These are phyloP conservation scores for Esperia sulphurella DNA, from an alignment of 2,888 invertebrate genomes.

Conservation along the genomic window DNA sequence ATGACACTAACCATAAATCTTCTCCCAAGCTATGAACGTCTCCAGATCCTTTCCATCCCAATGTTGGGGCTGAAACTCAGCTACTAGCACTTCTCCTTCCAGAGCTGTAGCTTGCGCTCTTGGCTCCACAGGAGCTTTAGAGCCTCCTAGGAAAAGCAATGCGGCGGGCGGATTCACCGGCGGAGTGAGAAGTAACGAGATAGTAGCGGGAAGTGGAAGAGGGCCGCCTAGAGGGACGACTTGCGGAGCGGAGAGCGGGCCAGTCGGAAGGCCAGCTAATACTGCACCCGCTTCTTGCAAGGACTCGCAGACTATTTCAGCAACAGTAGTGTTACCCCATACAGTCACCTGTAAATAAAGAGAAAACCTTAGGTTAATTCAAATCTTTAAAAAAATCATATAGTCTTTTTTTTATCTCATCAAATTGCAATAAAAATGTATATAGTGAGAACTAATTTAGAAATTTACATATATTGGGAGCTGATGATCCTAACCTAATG, in stretches of 20 bases:
- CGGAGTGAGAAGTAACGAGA: constrained; percentile 20
- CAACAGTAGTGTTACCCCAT: constrained; percentile 61
- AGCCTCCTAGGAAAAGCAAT: constrained; percentile 80
- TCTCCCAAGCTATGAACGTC: constrained; percentile 69
- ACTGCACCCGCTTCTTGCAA: constrained; percentile 65
- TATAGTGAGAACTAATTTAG: too few species aligned
- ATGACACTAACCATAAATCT: constrained; percentile 63
- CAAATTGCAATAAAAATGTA: too few species aligned
- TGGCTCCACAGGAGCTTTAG: constrained; percentile 81
- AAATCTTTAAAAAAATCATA: not conserved
- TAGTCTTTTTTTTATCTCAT: too few species aligned
- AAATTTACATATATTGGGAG: too few species aligned
- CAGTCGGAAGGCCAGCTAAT: constrained; percentile 57
- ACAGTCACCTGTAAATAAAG: constrained; percentile 56
- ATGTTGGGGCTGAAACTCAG: constrained; percentile 77
- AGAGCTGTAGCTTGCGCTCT: constrained; percentile 77
- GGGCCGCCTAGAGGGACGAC: constrained; percentile 48
- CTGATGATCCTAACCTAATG: too few species aligned
- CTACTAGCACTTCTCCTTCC: constrained; percentile 82
- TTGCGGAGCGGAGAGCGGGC: constrained; percentile 54
- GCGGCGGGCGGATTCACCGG: constrained; percentile 56
- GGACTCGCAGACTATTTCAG: constrained; percentile 67
- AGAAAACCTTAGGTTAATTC: not conserved
- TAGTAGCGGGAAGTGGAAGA: constrained; percentile 45
- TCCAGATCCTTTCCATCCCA: constrained; percentile 77